Percentiles rank a stretch among this genome's conserved stretches.
phyloP scores from a whole-genome alignment of 64 coral and sea anemone species.

The Stichodactyla mertensii region DNA sequence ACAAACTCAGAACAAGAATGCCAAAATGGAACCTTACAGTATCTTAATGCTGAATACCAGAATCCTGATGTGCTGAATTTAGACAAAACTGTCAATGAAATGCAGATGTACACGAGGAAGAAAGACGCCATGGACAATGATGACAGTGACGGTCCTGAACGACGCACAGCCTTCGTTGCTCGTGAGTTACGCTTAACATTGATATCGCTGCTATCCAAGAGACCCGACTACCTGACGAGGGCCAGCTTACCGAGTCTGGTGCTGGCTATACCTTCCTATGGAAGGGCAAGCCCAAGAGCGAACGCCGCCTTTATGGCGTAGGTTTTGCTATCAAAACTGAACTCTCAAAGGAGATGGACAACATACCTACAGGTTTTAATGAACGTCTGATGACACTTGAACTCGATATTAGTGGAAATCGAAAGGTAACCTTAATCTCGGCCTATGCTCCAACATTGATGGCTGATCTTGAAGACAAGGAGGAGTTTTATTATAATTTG shows the following conservation, averaged over 20 bases:
- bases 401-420: background rate
- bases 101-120: no score
- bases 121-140: background rate
- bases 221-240: constrained; percentile 8
- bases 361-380: constrained; percentile 9
- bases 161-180: constrained; percentile 16
- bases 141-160: constrained; percentile 9
- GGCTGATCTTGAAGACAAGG: background rate
- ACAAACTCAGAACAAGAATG: no score
- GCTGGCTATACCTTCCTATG: constrained; percentile 38
- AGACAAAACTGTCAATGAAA: no score
- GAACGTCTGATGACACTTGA: constrained; percentile 26
- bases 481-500: background rate
- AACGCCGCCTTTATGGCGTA: constrained; percentile 20
- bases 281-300: constrained; percentile 6
- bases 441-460: background rate
- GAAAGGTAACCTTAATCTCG: background rate
- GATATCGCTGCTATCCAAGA: constrained; percentile 18
- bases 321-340: constrained; percentile 34
- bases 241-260: constrained; percentile 32
- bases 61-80: no score
- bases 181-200: background rate
- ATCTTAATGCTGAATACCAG: no score
- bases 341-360: background rate
- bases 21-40: no score